Conservation (phyloP, 2,888 invertebrate species). For the Nomada hirtipes region DNA sequence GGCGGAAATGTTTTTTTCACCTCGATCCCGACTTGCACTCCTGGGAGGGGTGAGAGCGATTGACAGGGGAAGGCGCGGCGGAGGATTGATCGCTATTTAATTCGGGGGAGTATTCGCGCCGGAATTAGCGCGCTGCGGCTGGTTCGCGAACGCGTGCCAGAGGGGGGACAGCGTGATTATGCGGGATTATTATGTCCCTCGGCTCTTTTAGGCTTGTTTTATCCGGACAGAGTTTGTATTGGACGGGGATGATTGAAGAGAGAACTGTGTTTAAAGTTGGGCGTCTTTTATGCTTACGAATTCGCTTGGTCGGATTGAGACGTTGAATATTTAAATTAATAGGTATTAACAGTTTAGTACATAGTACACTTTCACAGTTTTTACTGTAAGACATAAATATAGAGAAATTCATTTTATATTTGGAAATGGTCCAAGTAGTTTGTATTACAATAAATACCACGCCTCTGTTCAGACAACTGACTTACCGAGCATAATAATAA, state of each 20-base stretch:
- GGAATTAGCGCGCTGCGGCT: conserved; percentile 29
- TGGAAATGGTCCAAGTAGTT: no score
- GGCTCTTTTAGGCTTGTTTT: background rate
- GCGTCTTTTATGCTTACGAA: no score
- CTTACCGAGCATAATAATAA: no score
- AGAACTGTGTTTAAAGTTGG: background rate
- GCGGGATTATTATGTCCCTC: background rate
- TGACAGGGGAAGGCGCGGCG: background rate
- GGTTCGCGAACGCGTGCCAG: conserved; percentile 7
- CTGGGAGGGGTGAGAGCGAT: background rate
- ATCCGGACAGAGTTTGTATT: background rate
- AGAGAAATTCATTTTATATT: no score
- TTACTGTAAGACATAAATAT: no score
- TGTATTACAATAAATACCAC: no score
- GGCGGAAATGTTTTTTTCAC: conserved; percentile 51
- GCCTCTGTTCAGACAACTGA: no score
- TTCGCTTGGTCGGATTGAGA: no score
- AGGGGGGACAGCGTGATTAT: background rate
- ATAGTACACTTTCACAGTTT: no score
- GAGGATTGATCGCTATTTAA: conserved; percentile 56
- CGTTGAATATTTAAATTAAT: no score
- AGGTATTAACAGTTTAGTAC: no score
- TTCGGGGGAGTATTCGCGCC: conserved; percentile 35
- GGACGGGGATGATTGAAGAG: background rate
- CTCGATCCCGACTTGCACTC: conserved; percentile 25